Conservation (phyloP, 2,888 invertebrate species). For the Erebia epiphron region DNA sequence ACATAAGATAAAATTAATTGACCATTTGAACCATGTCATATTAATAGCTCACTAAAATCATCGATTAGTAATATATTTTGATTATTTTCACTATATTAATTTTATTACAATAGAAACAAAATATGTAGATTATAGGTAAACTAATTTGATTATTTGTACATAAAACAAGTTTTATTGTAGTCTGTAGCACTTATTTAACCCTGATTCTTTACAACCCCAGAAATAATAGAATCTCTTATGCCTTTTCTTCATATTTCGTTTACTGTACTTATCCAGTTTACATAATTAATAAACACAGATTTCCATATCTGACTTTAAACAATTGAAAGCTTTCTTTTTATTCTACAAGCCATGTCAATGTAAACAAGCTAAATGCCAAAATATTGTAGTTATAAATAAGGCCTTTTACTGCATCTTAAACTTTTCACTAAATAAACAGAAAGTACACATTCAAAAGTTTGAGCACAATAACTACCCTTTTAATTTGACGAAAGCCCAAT, state of each 20-base stretch:
- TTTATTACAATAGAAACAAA: constrained; percentile 6
- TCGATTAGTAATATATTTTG: constrained; percentile 12
- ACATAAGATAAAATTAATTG: not conserved
- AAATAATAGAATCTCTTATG: not conserved
- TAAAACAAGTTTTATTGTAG: constrained; percentile 11
- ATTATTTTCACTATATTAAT: not conserved
- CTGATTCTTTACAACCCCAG: constrained; percentile 24
- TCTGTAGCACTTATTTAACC: constrained; percentile 22
- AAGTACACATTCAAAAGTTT: no score
- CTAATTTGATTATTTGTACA: constrained; percentile 17
- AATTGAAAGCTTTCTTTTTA: no score
- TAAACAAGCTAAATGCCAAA: no score
- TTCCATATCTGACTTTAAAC: no score
- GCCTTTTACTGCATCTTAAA: no score
- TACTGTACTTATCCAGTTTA: no score
- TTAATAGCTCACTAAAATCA: constrained; percentile 8
- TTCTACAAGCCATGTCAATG: no score
- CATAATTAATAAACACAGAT: no score
- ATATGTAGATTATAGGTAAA: not conserved
- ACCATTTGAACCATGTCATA: not conserved
- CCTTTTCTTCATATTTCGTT: no score
- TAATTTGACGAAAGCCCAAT: not conserved
- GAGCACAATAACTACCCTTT: no score
- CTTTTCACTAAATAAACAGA: no score
- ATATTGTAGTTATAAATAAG: no score